phyloP scores from a whole-genome alignment of 2,797 vertebrate genomes.

The Podarcis siculus region DNA sequence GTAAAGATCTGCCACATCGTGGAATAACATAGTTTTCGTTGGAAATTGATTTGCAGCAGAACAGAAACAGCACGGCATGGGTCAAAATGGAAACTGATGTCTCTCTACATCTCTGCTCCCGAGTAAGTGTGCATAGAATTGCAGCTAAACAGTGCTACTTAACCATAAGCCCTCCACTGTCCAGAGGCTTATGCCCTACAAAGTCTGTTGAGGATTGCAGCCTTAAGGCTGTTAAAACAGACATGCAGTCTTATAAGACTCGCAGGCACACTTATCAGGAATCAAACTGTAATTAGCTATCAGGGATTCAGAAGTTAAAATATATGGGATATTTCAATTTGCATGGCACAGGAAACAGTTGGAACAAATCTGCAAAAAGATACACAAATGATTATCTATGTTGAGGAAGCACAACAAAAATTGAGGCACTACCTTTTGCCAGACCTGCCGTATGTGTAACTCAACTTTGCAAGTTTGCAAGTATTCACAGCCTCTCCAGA shows the following conservation, averaged over 20 bases:
- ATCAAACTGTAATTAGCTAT: neutral
- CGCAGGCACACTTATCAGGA: neutral
- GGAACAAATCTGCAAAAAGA: neutral
- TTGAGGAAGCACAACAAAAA: neutral
- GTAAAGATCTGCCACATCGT: too few relatives aligned
- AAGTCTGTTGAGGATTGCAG: neutral
- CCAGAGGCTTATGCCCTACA: neutral
- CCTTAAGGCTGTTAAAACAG: neutral
- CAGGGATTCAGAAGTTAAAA: neutral
- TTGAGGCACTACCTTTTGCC: neutral
- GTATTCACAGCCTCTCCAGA: neutral
- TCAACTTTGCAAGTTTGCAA: neutral
- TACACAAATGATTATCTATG: neutral
- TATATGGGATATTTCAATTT: neutral
- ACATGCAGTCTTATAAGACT: neutral
- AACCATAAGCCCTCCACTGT: neutral
- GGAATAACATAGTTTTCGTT: too few relatives aligned
- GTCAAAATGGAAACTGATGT: too few relatives aligned
- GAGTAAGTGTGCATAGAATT: neutral
- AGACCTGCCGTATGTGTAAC: neutral
- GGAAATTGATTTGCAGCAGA: too few relatives aligned
- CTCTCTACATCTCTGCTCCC: too few relatives aligned
- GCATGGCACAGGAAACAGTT: neutral
- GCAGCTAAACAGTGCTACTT: neutral
- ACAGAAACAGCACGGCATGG: too few relatives aligned